Evolutionary conservation across 2,888 invertebrate species (phyloP).

Genomic region (Leptothorax acervorum): DNA sequence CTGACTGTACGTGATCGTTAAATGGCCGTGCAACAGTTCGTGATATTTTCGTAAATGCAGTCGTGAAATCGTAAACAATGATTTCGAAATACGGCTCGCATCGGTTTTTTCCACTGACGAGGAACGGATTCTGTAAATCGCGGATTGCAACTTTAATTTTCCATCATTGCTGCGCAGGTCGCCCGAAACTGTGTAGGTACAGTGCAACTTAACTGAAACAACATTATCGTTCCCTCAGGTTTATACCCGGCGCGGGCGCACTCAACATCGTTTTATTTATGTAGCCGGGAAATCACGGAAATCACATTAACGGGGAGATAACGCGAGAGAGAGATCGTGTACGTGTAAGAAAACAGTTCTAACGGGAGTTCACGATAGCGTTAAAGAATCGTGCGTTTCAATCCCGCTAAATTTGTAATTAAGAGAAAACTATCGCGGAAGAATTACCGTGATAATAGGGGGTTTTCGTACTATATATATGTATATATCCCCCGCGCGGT

Average conservation of each 20-base stretch:
- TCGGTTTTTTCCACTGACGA: constrained; percentile 51
- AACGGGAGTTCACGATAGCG: too few relatives aligned
- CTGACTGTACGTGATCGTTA: constrained; percentile 26
- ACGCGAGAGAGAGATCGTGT: background rate
- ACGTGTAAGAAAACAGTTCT: constrained; percentile 18
- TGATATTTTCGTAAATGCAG: constrained; percentile 33
- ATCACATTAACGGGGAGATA: constrained; percentile 25
- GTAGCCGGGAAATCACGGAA: background rate
- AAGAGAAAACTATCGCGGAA: constrained; percentile 18
- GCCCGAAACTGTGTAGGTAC: constrained; percentile 14
- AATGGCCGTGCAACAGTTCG: constrained; percentile 24
- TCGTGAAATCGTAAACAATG: constrained; percentile 36
- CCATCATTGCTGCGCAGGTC: constrained; percentile 7
- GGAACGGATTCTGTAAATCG: constrained; percentile 52
- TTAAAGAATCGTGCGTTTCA: background rate
- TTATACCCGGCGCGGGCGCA: constrained; percentile 42
- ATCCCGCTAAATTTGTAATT: constrained; percentile 12
- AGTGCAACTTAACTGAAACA: constrained; percentile 56
- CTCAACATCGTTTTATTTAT: constrained; percentile 27
- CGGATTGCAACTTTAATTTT: constrained; percentile 60
- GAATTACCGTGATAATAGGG: background rate
- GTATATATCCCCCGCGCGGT: background rate
- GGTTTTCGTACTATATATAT: constrained; percentile 3
- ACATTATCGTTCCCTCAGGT: constrained; percentile 54
- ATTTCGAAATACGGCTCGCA: background rate